A percentile compares a stretch with the other conserved stretches of the same genome.
These are phyloP conservation scores for Lasiurus cinereus DNA, from an alignment of 2,113 vertebrate species.

Conservation along the genomic window DNA sequence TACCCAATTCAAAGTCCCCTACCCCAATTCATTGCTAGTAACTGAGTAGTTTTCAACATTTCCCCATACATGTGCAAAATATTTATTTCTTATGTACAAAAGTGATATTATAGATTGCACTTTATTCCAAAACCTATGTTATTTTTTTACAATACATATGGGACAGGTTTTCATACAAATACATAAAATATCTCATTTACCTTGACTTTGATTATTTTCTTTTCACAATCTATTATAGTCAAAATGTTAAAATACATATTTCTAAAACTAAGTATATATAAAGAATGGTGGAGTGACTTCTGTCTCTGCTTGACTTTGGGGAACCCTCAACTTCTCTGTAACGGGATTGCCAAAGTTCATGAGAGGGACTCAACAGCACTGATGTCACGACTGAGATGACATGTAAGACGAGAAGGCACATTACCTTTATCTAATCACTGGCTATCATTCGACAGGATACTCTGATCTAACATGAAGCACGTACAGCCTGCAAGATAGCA, in stretches of 20 bases:
- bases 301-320: neutral
- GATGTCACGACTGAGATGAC: neutral
- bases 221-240: neutral
- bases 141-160: neutral
- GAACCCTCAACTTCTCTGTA: neutral
- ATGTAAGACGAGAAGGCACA: neutral
- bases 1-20: neutral
- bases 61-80: neutral
- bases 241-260: neutral
- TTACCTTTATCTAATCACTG: neutral
- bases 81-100: neutral
- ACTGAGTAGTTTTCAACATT: neutral
- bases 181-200: neutral
- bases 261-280: neutral
- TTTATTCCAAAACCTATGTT: neutral
- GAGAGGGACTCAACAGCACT: neutral
- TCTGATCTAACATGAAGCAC: neutral
- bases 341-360: neutral
- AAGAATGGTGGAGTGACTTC: neutral
- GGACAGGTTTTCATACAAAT: neutral
- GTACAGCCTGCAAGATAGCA: neutral
- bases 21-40: neutral
- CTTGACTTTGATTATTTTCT: neutral
- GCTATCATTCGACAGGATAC: constrained; percentile 28
- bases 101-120: neutral